These are phyloP conservation scores for Chrysaora quinquecirrha DNA, from an alignment of 30 jellyfish, hydroid and myxozoan genomes.

Conservation along the genomic window DNA sequence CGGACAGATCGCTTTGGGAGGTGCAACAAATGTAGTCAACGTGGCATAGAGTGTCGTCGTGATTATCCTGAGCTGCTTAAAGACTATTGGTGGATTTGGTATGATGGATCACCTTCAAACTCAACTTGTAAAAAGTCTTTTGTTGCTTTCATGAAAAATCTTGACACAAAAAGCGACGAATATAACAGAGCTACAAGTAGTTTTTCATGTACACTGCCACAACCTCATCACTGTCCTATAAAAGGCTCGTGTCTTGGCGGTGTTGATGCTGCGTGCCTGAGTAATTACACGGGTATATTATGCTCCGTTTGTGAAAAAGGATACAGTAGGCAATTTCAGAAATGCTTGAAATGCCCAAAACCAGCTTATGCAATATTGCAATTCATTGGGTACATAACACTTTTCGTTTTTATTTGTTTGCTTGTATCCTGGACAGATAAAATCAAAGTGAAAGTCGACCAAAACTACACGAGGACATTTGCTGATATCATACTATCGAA, in stretches of 20 bases:
- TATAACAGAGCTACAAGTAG: constrained; percentile 23
- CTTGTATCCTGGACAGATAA: constrained; percentile 28
- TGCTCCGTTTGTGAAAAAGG: constrained; percentile 46
- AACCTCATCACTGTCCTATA: constrained; percentile 42
- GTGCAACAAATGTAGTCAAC: constrained; percentile 6
- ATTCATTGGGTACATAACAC: not conserved
- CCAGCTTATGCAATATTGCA: not conserved
- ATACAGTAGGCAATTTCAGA: not conserved
- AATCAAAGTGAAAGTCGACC: not conserved
- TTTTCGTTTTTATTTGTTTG: constrained; percentile 20
- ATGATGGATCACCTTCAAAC: not conserved
- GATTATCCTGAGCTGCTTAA: constrained; percentile 23
- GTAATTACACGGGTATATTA: constrained; percentile 38
- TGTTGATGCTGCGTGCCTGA: constrained; percentile 8
- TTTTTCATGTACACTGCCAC: constrained; percentile 13
- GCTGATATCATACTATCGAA: constrained; percentile 52
- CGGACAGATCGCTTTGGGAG: constrained; percentile 43
- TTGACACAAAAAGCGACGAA: not conserved
- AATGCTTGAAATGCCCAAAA: constrained; percentile 42
- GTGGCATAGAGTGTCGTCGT: constrained; percentile 23
- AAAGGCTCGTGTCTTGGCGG: constrained; percentile 52
- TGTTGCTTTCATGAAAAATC: not conserved
- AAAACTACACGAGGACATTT: not conserved
- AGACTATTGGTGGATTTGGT: constrained; percentile 52
- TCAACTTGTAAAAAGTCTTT: not conserved